Percentiles rank a stretch among this genome's conserved stretches.
Evolutionary conservation across 2,113 vertebrate genomes (phyloP).

Genomic region (Tychaedon coryphoeus): DNA sequence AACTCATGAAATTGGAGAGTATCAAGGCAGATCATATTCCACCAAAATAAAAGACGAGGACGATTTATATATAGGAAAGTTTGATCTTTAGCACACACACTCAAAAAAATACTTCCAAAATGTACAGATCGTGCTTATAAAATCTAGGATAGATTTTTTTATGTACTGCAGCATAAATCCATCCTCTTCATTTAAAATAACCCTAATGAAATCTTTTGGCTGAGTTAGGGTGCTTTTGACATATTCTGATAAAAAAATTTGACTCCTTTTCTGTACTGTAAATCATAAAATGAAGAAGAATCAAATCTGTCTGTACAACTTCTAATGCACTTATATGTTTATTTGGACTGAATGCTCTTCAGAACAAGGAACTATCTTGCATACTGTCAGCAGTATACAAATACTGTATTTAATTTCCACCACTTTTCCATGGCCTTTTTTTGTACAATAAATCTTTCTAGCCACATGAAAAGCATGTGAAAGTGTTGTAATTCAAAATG

Average conservation of each 20-base stretch:
- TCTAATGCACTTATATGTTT: neutral
- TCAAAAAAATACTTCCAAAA: neutral
- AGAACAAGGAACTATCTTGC: neutral
- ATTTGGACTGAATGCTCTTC: neutral
- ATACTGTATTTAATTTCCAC: neutral
- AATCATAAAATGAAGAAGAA: neutral
- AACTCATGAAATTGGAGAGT: neutral
- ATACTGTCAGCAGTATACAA: neutral
- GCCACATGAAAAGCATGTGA: neutral
- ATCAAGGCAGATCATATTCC: neutral
- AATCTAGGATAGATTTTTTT: neutral
- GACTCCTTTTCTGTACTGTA: neutral
- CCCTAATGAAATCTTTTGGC: neutral
- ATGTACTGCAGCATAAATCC: neutral
- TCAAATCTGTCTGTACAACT: neutral
- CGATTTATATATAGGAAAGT: neutral
- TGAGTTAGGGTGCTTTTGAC: neutral
- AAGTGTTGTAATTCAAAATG: slow-evolving; percentile 2
- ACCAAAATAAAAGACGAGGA: neutral
- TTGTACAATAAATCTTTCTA: neutral
- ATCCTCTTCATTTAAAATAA: neutral
- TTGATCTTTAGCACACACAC: neutral
- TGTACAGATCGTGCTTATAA: neutral
- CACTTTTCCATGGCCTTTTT: neutral
- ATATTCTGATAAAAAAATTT: neutral